Percentiles rank a stretch among this genome's conserved stretches.
These are phyloP conservation scores for Pollachius pollachius DNA, from an alignment of 2,113 vertebrate genomes.

Conservation along the genomic window DNA sequence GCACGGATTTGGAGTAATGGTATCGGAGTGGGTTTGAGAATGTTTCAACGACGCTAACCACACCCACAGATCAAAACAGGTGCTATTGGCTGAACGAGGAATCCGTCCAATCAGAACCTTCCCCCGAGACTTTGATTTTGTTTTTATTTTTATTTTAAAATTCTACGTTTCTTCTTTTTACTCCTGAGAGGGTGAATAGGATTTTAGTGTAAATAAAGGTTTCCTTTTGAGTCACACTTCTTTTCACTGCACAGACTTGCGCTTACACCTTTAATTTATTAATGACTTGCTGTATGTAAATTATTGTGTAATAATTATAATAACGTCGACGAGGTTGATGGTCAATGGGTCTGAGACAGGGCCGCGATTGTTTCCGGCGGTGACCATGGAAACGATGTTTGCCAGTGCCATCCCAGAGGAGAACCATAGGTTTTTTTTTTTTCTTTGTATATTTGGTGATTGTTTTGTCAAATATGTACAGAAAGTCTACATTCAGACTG, in stretches of 20 bases:
- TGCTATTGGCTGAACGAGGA: constrained; percentile 66
- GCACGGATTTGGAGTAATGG: constrained; percentile 34
- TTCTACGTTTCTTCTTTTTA: constrained; percentile 27
- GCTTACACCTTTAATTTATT: constrained; percentile 79
- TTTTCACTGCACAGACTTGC: constrained; percentile 71
- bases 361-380: constrained; percentile 48
- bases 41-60: constrained; percentile 39
- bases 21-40: constrained; percentile 39
- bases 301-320: constrained; percentile 75
- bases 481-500: constrained; percentile 92
- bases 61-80: constrained; percentile 42
- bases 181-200: constrained; percentile 47
- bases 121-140: constrained; percentile 24
- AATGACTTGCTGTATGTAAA: constrained; percentile 84
- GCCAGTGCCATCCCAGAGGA: constrained; percentile 54
- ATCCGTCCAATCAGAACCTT: constrained; percentile 42
- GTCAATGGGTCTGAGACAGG: constrained; percentile 42
- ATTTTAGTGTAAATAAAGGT: constrained; percentile 62
- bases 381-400: constrained; percentile 42
- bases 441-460: constrained; percentile 98
- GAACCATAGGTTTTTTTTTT: constrained; percentile 74
- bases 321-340: constrained; percentile 59
- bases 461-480: constrained; percentile 99
- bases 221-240: constrained; percentile 59
- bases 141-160: neutral